Conservation (phyloP, 2,888 invertebrate species). For the Drosophila aldrichi region DNA sequence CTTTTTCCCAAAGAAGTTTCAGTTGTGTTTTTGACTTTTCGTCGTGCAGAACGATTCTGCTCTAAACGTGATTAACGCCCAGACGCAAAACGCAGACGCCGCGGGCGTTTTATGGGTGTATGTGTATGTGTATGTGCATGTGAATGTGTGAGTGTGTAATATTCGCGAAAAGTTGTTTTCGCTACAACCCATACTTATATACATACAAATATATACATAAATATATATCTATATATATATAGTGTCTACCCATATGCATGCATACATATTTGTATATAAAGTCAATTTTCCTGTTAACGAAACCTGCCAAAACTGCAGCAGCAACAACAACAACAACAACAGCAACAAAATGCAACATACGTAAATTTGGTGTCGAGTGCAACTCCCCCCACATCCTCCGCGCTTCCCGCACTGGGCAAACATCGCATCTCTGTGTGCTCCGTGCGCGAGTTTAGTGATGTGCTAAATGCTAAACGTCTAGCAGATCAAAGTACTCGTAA, state of each 20-base stretch:
- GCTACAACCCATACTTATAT: slow-evolving; percentile 37
- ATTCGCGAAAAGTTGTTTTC: slow-evolving; percentile 66
- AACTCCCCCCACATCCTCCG: background rate
- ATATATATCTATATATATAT: slow-evolving; percentile 6
- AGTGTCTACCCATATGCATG: slow-evolving; percentile 25
- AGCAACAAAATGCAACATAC: slow-evolving; percentile 55
- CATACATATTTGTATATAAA: slow-evolving; percentile 52
- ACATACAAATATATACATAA: background rate
- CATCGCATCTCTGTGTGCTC: background rate
- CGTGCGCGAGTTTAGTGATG: slow-evolving; percentile 19
- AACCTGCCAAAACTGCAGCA: slow-evolving; percentile 72
- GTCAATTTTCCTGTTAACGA: slow-evolving; percentile 79
- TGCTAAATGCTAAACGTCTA: slow-evolving; percentile 49
- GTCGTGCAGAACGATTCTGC: slow-evolving; percentile 82
- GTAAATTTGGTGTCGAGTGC: slow-evolving; percentile 54
- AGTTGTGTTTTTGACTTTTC: slow-evolving; percentile 83
- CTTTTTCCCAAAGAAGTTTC: slow-evolving; percentile 80
- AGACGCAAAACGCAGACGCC: slow-evolving; percentile 40
- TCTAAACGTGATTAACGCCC: slow-evolving; percentile 44
- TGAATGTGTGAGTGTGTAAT: slow-evolving; percentile 33
- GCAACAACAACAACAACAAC: slow-evolving; percentile 25
- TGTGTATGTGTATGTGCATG: slow-evolving; percentile 8
- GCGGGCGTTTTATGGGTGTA: slow-evolving; percentile 60
- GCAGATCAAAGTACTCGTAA: slow-evolving; percentile 45
- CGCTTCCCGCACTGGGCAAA: background rate